Conservation (phyloP, 2,888 invertebrate species). For the Creontiades dilutus region DNA sequence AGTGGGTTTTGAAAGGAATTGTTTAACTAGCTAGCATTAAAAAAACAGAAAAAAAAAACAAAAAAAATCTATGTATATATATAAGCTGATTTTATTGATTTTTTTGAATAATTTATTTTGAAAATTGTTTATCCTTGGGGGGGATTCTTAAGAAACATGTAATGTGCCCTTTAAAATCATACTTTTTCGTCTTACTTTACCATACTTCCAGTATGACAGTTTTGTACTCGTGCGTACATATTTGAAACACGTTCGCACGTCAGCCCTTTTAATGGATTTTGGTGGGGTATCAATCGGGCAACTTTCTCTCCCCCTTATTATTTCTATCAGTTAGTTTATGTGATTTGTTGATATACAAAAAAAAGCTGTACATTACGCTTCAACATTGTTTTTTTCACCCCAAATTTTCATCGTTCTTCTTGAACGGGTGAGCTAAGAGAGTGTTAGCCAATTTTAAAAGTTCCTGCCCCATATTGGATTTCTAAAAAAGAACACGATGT, state of each 20-base stretch:
- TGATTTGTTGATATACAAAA: conserved; percentile 19
- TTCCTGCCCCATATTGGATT: conserved; percentile 14
- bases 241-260: no score
- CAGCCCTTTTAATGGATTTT: neutral
- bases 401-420: neutral
- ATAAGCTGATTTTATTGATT: conserved; percentile 34
- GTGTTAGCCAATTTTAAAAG: conserved; percentile 36
- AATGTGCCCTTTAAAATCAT: no score
- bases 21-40: neutral
- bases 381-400: neutral
- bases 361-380: conserved; percentile 52
- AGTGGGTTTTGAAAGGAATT: conserved; percentile 38
- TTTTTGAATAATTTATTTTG: neutral
- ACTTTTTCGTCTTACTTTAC: no score
- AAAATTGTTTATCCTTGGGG: neutral
- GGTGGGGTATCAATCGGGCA: neutral
- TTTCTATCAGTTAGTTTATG: neutral
- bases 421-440: neutral
- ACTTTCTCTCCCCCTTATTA: neutral
- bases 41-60: conserved; percentile 27
- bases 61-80: no score
- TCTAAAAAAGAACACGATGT: neutral
- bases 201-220: no score
- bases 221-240: no score
- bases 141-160: neutral